Conservation (phyloP, 2,888 invertebrate genomes). For the Thecocarcelia acutangulata region DNA sequence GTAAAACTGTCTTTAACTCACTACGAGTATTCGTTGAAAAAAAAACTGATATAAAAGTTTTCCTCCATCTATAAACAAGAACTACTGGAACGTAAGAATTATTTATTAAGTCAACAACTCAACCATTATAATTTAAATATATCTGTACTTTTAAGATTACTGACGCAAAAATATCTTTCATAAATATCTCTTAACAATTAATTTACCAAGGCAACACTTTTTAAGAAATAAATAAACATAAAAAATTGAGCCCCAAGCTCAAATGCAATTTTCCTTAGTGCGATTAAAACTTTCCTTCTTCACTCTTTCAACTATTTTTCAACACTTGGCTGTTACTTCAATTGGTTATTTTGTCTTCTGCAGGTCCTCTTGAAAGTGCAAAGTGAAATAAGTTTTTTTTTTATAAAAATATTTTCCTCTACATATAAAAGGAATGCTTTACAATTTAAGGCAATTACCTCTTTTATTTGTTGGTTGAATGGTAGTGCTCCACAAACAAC, state of each 20-base stretch:
- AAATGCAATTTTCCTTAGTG: conserved; percentile 22
- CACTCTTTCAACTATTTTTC: conserved; percentile 55
- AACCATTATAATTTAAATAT: no score
- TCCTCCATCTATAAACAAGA: no score
- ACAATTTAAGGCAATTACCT: conserved; percentile 65
- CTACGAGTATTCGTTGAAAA: no score
- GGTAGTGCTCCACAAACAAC: conserved; percentile 12
- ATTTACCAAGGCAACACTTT: background rate
- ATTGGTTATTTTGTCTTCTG: conserved; percentile 7
- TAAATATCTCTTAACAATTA: no score
- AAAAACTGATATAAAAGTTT: no score
- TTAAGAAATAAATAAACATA: conserved; percentile 25
- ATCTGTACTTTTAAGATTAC: no score
- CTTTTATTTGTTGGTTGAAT: conserved; percentile 53
- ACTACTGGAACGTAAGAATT: no score
- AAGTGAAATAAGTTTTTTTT: conserved; percentile 8
- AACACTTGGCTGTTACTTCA: conserved; percentile 62
- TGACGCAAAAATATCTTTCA: no score
- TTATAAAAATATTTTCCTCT: conserved; percentile 11
- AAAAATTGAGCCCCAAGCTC: conserved; percentile 42
- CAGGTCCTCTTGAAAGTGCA: conserved; percentile 21
- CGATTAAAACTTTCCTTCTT: conserved; percentile 43
- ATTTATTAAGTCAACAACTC: no score
- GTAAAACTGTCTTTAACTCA: no score
- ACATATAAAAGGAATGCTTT: conserved; percentile 46